Conservation (phyloP, 2,113 vertebrate genomes). For the Lanius collurio region DNA sequence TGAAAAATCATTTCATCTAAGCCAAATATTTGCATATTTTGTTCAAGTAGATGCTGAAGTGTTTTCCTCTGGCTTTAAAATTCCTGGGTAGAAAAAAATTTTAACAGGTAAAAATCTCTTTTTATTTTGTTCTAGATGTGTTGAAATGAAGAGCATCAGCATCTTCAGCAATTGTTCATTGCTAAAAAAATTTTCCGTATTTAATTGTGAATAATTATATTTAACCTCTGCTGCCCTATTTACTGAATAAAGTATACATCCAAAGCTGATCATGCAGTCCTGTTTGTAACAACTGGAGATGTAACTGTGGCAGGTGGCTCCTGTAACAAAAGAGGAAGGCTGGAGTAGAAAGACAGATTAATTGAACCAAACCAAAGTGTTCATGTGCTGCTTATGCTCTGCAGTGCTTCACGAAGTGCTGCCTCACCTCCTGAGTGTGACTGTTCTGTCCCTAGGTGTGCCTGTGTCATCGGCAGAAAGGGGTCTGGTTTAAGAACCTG, state of each 20-base stretch:
- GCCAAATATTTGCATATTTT: not conserved
- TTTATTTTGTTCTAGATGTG: not conserved
- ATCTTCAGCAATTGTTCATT: not conserved
- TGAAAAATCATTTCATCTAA: not conserved
- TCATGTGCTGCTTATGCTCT: not conserved
- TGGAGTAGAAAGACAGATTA: not conserved
- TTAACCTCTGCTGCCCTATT: not conserved
- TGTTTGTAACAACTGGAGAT: not conserved
- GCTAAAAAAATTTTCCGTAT: not conserved
- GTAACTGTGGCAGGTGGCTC: not conserved
- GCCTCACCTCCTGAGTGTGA: not conserved
- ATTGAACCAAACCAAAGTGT: not conserved
- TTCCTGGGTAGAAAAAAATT: not conserved
- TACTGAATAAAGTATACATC: not conserved
- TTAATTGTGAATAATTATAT: not conserved
- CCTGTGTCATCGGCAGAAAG: not conserved
- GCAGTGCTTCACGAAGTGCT: accelerated
- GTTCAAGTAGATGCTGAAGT: not conserved
- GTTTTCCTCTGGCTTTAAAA: not conserved
- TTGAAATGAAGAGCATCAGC: not conserved
- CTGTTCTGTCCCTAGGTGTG: not conserved
- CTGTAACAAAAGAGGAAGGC: not conserved
- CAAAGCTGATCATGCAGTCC: not conserved
- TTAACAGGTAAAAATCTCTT: not conserved
- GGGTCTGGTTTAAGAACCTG: not conserved